Conservation (phyloP, 2,797 vertebrate genomes). For the Choloepus didactylus region DNA sequence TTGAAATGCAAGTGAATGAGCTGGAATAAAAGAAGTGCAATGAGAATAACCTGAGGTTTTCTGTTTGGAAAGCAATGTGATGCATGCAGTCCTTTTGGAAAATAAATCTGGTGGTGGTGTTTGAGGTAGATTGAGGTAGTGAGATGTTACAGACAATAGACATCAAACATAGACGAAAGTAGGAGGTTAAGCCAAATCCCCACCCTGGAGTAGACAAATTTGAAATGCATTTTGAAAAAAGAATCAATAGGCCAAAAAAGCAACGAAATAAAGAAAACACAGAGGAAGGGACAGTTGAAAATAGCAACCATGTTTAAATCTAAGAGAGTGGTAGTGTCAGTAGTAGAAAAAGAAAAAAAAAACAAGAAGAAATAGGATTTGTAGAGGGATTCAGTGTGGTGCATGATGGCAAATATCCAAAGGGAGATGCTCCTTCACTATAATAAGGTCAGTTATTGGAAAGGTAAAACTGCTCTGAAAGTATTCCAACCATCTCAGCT, state of each 20-base stretch:
- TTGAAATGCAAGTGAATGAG: not conserved
- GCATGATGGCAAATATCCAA: not conserved
- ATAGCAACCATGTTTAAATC: not conserved
- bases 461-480: not conserved
- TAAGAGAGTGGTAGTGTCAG: not conserved
- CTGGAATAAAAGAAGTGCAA: not conserved
- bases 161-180: not conserved
- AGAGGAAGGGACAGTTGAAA: not conserved
- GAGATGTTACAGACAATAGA: not conserved
- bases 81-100: not conserved
- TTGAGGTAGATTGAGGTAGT: not conserved
- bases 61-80: not conserved
- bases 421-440: not conserved
- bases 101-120: not conserved
- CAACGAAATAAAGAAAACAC: not conserved
- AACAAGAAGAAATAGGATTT: not conserved
- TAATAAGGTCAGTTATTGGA: not conserved
- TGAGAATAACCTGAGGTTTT: not conserved
- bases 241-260: not conserved
- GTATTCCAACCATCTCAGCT: not conserved
- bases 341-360: not conserved
- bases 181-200: not conserved
- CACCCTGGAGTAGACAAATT: not conserved
- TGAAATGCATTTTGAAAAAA: conserved; percentile 19
- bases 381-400: not conserved